These are phyloP conservation scores for Geotrypetes seraphini DNA, from an alignment of 2,797 vertebrate genomes.

Conservation along the genomic window DNA sequence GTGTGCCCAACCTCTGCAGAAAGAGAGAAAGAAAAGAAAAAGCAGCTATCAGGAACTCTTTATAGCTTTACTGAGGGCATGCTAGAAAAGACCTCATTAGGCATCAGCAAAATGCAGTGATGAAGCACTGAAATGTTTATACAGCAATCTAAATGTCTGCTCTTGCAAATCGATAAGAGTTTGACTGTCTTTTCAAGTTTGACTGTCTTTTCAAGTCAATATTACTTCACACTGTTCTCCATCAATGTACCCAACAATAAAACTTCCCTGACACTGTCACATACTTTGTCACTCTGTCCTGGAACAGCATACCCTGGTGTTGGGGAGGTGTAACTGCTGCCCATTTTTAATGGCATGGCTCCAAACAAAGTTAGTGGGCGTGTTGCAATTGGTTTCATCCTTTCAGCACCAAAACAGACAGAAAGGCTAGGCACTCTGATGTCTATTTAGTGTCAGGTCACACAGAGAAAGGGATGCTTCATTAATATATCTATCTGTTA, in stretches of 20 bases:
- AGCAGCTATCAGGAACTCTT: slow-evolving; percentile 14
- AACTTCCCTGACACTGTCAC: slow-evolving; percentile 1
- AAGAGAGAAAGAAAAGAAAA: slow-evolving; percentile 25
- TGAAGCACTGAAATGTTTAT: slow-evolving; percentile 7
- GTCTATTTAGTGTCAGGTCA: too few species aligned
- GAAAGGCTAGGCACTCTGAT: too few species aligned
- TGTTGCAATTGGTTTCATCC: too few species aligned
- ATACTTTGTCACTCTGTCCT: slow-evolving; percentile 1
- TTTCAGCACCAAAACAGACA: too few species aligned
- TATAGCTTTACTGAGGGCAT: not conserved
- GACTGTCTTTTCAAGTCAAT: not conserved
- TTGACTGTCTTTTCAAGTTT: not conserved
- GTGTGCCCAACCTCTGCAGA: slow-evolving; percentile 84
- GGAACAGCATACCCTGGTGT: slow-evolving; percentile 3
- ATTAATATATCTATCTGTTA: too few species aligned
- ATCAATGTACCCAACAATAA: not conserved
- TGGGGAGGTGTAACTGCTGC: too few species aligned
- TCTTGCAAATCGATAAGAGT: not conserved
- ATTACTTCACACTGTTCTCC: not conserved
- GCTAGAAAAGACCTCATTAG: slow-evolving; percentile 19
- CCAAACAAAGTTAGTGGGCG: too few species aligned
- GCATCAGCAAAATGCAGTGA: slow-evolving; percentile 9
- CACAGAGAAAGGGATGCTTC: too few species aligned
- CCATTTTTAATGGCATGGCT: too few species aligned
- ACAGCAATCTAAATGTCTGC: not conserved